Evolutionary conservation across 2,888 invertebrate genomes (phyloP), one percentile per base, ranked within the genome.

Genomic region (Heliconius aoede): DNA sequence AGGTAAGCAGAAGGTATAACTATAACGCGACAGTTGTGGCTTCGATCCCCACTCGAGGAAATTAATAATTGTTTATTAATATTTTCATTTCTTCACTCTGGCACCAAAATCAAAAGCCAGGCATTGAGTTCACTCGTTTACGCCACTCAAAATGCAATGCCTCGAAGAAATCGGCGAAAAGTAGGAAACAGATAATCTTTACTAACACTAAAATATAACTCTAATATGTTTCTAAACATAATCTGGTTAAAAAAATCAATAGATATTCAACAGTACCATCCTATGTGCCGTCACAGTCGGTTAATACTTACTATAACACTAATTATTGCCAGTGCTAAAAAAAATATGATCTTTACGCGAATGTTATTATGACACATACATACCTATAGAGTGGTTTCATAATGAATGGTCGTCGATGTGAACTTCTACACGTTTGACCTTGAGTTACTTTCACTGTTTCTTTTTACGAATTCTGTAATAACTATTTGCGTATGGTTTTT

Each of bases 401-500:
- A 74, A 74, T 61, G 11, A 65, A 60, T 67, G 30, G 15, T 26
- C 18, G 62, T 73, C 24, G 32, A 62, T 64, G 55, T 55, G 55
- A 69, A 64, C 51, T 55, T 65, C 55, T 72, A 51, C 36, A 40
- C 24, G 36, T 65, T 40, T 60, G 75, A 71, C 78, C 78, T 78
- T 78, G 78, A 76, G 78, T 78, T 76, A 78, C 78, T 78, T 78
- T 78, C 76, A 76, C 76, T 67, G 46, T 76, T 73, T 40, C 72
- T 72, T 36, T 72, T 61, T 72, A 72, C 32, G n/a, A 61, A 30
- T 30, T 69, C 18, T 69, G 3, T 61, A 61, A 32, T 60, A 60
- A 32, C 15, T 51, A 28, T 24, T 26, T 21, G 26, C 21, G 26
- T 68, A 15, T 46, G 24, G 46, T 7, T 46, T 40, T 9, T 68